phyloP scores from a whole-genome alignment of 2,113 vertebrate species.

The Nematolebias whitei region DNA sequence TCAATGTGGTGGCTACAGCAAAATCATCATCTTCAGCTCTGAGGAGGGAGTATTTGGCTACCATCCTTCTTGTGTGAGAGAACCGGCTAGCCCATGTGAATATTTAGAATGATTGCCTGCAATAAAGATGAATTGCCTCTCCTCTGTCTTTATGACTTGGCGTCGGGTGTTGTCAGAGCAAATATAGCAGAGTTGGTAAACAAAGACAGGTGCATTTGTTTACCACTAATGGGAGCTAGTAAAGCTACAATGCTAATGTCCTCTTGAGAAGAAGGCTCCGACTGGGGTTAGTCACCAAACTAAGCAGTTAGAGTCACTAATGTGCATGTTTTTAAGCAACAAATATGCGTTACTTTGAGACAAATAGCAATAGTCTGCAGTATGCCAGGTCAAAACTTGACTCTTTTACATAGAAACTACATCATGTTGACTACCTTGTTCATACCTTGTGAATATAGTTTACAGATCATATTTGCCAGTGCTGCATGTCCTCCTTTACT shows the following conservation, averaged over 20 bases:
- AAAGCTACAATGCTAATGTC: slow-evolving; percentile 76
- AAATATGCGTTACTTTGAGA: slow-evolving; percentile 13
- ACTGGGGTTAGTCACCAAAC: slow-evolving; percentile 51
- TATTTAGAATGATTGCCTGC: slow-evolving; percentile 72
- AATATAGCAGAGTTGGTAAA: slow-evolving; percentile 76
- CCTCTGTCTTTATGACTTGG: slow-evolving; percentile 75
- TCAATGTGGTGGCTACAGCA: slow-evolving; percentile 34
- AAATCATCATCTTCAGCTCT: slow-evolving; percentile 29
- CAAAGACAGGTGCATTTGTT: slow-evolving; percentile 80
- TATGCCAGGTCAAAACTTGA: not conserved
- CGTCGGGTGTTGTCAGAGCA: slow-evolving; percentile 72
- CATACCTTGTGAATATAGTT: not conserved
- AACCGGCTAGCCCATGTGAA: slow-evolving; percentile 55
- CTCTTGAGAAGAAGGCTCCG: slow-evolving; percentile 68
- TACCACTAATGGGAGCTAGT: slow-evolving; percentile 75
- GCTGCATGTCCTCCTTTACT: not conserved
- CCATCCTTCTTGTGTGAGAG: slow-evolving; percentile 48
- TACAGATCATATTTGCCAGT: too few relatives aligned
- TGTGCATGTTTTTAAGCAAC: slow-evolving; percentile 24
- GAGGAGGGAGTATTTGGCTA: slow-evolving; percentile 42
- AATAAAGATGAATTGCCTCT: slow-evolving; percentile 78
- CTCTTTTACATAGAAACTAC: not conserved
- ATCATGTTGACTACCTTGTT: not conserved
- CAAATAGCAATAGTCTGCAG: not conserved
- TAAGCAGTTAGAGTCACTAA: slow-evolving; percentile 34